A percentile compares a stretch with the other conserved stretches of the same genome.
Conservation (phyloP, 2,888 invertebrate species). For the Cyaniris semiargus region DNA sequence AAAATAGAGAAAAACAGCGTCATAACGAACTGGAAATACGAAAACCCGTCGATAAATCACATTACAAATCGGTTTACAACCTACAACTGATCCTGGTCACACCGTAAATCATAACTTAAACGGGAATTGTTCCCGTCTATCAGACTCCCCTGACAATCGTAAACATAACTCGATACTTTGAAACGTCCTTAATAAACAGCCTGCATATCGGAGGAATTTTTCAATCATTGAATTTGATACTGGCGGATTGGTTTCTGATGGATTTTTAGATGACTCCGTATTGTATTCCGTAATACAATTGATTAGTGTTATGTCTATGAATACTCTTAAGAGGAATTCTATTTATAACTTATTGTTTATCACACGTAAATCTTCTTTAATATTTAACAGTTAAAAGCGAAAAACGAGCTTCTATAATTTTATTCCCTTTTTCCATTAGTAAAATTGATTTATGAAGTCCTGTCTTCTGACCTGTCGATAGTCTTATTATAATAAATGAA, state of each 20-base stretch:
- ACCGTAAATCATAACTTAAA: conserved; percentile 68
- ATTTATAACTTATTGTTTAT: not conserved
- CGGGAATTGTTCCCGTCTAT: conserved; percentile 54
- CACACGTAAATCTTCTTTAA: not conserved
- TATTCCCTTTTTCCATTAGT: not conserved
- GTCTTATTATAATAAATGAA: conserved; percentile 9
- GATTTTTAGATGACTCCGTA: conserved; percentile 9
- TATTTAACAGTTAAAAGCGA: not conserved
- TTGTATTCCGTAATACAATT: conserved; percentile 5
- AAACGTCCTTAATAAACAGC: conserved; percentile 20
- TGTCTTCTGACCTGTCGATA: not conserved
- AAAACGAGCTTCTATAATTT: not conserved
- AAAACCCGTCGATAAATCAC: conserved; percentile 72
- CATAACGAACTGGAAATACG: conserved; percentile 46
- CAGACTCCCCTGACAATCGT: conserved; percentile 28
- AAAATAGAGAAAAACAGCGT: conserved; percentile 9
- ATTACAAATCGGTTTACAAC: conserved; percentile 72
- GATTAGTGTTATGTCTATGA: not conserved
- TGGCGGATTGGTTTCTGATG: conserved; percentile 8
- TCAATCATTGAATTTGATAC: conserved; percentile 11
- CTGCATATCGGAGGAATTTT: conserved; percentile 19
- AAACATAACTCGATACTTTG: conserved; percentile 26
- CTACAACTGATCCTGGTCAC: conserved; percentile 62
- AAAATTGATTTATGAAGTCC: not conserved
- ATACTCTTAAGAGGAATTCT: not conserved